Evolutionary conservation across 2,888 invertebrate genomes (phyloP), one percentile per base, ranked within the genome.

Genomic region (Lepeophtheirus nordmannii): DNA sequence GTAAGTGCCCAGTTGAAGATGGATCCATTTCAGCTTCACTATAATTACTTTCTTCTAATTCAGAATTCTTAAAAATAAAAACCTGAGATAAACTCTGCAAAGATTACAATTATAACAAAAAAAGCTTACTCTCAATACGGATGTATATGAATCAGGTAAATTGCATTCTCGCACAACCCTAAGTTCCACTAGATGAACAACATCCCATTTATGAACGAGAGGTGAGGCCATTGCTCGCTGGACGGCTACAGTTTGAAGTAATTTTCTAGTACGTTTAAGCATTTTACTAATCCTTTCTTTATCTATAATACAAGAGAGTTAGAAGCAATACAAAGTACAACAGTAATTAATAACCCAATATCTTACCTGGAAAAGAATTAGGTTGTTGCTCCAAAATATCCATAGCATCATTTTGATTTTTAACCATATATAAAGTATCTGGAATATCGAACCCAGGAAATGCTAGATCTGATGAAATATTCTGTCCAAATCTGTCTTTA

Each of bases 151-250:
- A 76, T 96, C 94, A 0, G 94, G 94, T 68, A 93, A 81, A 73
- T 92, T 91, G 77, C 90, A 88, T 78, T 96, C 94, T 60, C 94
- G 82, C 14, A 94, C 92, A 1, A 92, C 91, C 10, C 93, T 83
- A 71, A 96, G 77, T 67, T 90, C 85, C 70, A 90, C 83, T 79
- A 85, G 82, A 69, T 85, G 80, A 72, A 83, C 83, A 69, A 89
- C 85, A 73, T 87, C 85, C 70, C 83, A 82, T 65, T 85, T 81
- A 70, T 88, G 86, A 10, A 85, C 83, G 69, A 88, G 80, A 68
- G 85, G 84, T 75, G 87, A 79, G 69, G 82, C 80, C 68, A 87
- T 79, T 61, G 91, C 90, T 65, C 88, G 79, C 74, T 85, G 85
- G 73, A 61, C 61, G n/a, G 61, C 30, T 61, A 37, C 63, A 86